Conservation (phyloP, 1,140 invertebrate genomes). For the Musca domestica region DNA sequence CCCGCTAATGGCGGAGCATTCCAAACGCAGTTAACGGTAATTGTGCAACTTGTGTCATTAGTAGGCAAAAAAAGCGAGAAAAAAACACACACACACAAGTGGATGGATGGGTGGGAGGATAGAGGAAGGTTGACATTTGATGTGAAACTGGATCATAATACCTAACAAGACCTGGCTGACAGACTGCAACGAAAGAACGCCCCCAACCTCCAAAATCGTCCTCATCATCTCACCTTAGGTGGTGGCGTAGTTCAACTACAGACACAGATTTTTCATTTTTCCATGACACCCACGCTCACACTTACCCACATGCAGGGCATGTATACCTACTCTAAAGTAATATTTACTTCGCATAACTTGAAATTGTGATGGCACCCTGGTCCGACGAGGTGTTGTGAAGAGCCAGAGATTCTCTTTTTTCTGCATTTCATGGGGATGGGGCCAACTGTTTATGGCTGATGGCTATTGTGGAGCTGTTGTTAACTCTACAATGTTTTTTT, state of each 20-base stretch:
- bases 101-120: not conserved
- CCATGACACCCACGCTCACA: too few species aligned
- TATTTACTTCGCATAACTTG: conserved; percentile 18
- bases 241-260: too few species aligned
- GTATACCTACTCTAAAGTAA: not conserved
- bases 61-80: not conserved
- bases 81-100: not conserved
- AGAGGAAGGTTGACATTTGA: not conserved
- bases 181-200: not conserved
- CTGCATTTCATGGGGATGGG: not conserved
- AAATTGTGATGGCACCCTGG: too few species aligned
- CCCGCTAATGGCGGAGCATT: too few species aligned
- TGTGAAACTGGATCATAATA: not conserved
- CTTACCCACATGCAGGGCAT: too few species aligned
- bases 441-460: not conserved
- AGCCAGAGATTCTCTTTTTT: not conserved
- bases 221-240: not conserved
- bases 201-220: not conserved
- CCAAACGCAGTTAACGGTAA: not conserved
- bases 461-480: not conserved
- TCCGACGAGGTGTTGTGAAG: not conserved
- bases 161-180: not conserved
- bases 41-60: conserved; percentile 18
- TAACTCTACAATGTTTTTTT: not conserved
- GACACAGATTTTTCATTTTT: too few species aligned